Percentiles rank a stretch among this genome's conserved stretches.
Conservation (phyloP, 2,797 vertebrate species). For the Chrosomus eos region DNA sequence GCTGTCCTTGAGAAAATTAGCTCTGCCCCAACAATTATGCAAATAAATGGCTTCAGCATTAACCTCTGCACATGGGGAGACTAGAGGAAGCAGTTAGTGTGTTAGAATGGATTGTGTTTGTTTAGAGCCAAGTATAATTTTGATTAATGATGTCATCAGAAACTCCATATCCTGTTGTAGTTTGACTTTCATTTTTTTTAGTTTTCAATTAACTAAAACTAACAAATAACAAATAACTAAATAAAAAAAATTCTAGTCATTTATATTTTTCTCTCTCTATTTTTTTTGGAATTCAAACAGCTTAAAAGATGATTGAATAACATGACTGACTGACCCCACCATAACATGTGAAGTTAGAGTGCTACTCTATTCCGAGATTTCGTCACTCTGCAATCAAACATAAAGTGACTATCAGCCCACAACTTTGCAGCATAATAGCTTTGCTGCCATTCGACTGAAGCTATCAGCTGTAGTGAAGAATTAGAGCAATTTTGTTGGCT, state of each 20-base stretch:
- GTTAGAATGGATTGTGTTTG: constrained; percentile 13
- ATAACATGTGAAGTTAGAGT: constrained; percentile 11
- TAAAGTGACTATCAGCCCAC: constrained; percentile 38
- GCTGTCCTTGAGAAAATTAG: constrained; percentile 44
- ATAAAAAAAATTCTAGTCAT: background rate
- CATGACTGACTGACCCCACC: constrained; percentile 30
- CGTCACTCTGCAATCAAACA: constrained; percentile 27
- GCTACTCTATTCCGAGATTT: constrained; percentile 23
- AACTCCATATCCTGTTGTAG: background rate
- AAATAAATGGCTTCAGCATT: constrained; percentile 40
- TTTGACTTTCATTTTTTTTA: background rate
- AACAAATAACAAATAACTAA: background rate
- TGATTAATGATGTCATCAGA: constrained; percentile 23
- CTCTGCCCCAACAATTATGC: constrained; percentile 41
- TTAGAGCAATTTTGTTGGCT: constrained; percentile 51
- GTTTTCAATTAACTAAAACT: no score
- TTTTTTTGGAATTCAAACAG: background rate
- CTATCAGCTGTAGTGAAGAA: constrained; percentile 52
- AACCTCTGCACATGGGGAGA: background rate
- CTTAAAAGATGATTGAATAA: constrained; percentile 17
- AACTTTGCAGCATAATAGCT: constrained; percentile 43
- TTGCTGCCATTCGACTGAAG: constrained; percentile 36
- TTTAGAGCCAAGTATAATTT: constrained; percentile 11
- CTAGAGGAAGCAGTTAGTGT: background rate
- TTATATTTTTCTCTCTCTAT: background rate